Evolutionary conservation across 2,113 vertebrate species (phyloP).

Genomic region (Corythaixoides concolor): DNA sequence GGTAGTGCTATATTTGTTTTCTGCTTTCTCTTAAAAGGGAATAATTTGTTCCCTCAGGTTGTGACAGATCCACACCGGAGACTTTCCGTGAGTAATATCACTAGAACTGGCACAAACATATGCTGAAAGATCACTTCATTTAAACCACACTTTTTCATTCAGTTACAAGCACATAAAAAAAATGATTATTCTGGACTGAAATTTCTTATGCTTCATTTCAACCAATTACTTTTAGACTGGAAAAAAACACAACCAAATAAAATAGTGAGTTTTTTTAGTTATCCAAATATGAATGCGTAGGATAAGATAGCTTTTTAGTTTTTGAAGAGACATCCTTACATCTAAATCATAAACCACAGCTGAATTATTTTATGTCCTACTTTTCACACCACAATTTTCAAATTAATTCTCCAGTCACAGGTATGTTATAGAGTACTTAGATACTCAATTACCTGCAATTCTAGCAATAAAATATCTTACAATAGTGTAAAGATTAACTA

Average conservation of each 20-base stretch:
- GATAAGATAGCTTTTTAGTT: not conserved
- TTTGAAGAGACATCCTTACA: not conserved
- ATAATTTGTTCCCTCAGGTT: conserved; percentile 44
- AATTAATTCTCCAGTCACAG: not conserved
- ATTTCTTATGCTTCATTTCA: not conserved
- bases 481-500: not conserved
- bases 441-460: not conserved
- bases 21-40: not conserved
- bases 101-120: conserved; percentile 39
- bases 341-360: not conserved
- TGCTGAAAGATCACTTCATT: conserved; percentile 49
- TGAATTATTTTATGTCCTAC: not conserved
- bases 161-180: not conserved
- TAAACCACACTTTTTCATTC: not conserved
- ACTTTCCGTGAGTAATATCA: not conserved
- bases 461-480: not conserved
- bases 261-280: not conserved
- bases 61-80: conserved; percentile 16
- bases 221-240: not conserved
- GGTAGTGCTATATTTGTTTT: not conserved
- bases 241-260: no score
- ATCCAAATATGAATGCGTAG: not conserved
- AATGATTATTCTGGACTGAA: not conserved
- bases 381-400: not conserved
- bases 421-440: not conserved